phyloP scores from a whole-genome alignment of 2,113 vertebrate species.

The Gallinago media region DNA sequence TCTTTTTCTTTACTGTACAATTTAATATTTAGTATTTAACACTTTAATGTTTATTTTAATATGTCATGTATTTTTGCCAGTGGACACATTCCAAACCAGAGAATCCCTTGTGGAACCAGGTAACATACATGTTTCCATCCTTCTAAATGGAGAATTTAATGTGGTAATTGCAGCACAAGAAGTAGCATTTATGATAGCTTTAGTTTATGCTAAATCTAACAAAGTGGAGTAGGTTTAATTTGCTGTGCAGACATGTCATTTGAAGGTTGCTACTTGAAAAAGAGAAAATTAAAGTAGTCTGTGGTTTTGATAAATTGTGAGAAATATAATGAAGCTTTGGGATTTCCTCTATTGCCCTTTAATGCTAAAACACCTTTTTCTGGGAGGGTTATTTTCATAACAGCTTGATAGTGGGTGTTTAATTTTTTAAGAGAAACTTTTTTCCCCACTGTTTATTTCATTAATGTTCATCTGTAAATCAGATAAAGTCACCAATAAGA shows the following conservation, averaged over 20 bases:
- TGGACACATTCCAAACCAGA: slow-evolving; percentile 48
- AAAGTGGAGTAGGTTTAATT: not conserved
- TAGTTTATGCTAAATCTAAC: not conserved
- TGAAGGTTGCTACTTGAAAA: not conserved
- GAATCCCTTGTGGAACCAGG: slow-evolving; percentile 61
- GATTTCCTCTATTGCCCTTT: not conserved
- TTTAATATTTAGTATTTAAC: not conserved
- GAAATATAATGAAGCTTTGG: not conserved
- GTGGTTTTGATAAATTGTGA: not conserved
- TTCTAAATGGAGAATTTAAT: slow-evolving; percentile 29
- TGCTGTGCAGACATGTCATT: not conserved
- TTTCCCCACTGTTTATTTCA: not conserved
- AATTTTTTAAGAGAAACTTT: not conserved
- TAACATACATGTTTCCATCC: slow-evolving; percentile 20
- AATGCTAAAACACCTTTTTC: not conserved
- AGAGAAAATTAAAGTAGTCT: not conserved
- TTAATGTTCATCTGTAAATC: not conserved
- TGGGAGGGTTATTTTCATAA: not conserved
- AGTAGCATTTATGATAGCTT: not conserved
- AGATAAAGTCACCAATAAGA: not conserved
- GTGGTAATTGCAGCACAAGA: not conserved
- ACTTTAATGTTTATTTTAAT: not conserved
- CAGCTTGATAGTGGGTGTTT: not conserved
- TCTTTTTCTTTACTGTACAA: not conserved
- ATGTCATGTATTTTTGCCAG: not conserved